Conservation (phyloP, 2,797 vertebrate genomes). For the Scolopax bukidnonensis region DNA sequence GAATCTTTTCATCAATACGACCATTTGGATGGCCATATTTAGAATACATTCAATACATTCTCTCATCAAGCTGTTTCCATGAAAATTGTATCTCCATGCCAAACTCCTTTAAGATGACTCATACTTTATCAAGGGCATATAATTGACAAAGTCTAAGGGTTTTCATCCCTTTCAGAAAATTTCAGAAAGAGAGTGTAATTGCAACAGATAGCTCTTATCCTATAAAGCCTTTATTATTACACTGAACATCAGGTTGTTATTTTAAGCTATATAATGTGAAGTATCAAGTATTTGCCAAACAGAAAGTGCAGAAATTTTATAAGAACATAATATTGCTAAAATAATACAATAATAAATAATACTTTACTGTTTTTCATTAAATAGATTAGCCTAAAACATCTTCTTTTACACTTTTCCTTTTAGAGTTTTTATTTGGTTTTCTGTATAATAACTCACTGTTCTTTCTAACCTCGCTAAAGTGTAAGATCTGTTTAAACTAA, state of each 20-base stretch:
- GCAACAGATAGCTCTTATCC: neutral
- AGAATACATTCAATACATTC: conserved; percentile 18
- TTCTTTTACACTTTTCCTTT: conserved; percentile 20
- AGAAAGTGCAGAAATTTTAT: conserved; percentile 20
- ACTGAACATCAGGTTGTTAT: neutral
- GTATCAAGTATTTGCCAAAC: neutral
- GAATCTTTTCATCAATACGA: neutral
- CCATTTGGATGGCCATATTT: conserved; percentile 25
- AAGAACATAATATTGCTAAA: conserved; percentile 1
- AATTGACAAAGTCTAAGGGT: conserved; percentile 3
- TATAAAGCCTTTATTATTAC: neutral
- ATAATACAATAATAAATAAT: conserved; percentile 7
- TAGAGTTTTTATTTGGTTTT: conserved; percentile 3
- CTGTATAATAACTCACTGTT: conserved; percentile 1
- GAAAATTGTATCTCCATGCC: conserved; percentile 4
- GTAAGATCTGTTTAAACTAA: conserved; percentile 52
- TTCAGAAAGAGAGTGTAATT: neutral
- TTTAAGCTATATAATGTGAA: conserved; percentile 5
- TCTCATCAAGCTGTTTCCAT: neutral
- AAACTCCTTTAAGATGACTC: conserved; percentile 41
- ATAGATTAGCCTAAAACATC: neutral
- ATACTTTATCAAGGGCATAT: conserved; percentile 9
- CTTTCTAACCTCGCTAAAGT: neutral
- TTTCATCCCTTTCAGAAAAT: conserved; percentile 27
- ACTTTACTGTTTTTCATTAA: neutral